Percentiles rank a stretch among this genome's conserved stretches.
phyloP scores from a whole-genome alignment of 2,113 vertebrate species.

The Numida meleagris region DNA sequence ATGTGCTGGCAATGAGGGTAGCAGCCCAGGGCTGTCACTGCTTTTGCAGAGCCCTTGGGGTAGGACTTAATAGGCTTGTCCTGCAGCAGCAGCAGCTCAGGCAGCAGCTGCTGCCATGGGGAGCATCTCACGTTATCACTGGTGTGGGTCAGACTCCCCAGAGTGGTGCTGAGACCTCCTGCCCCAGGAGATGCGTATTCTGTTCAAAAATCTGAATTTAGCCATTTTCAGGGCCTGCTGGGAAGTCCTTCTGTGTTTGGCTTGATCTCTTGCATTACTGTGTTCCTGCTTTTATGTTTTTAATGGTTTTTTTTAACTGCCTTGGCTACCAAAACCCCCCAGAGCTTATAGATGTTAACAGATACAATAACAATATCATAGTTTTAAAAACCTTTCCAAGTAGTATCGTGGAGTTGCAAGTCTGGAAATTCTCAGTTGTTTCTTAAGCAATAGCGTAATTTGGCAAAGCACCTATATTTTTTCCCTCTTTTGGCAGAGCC shows the following conservation, averaged over 20 bases:
- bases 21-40: not conserved
- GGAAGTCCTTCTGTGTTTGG: not conserved
- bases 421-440: not conserved
- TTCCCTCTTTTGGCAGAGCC: not conserved
- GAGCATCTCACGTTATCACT: accelerated
- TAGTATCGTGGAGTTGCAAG: not conserved
- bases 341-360: not conserved
- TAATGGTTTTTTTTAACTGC: not conserved
- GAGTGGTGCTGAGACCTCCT: accelerated
- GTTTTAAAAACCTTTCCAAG: not conserved
- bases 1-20: not conserved
- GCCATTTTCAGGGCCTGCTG: not conserved
- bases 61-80: not conserved
- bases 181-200: not conserved
- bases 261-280: not conserved
- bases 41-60: not conserved
- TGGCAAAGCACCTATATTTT: not conserved
- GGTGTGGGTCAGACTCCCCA: not conserved
- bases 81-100: not conserved
- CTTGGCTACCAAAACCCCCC: conserved; percentile 4
- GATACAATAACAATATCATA: not conserved
- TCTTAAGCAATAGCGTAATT: conserved; percentile 24
- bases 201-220: not conserved
- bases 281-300: not conserved
- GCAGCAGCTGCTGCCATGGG: not conserved